These are phyloP conservation scores for Mastomys natalensis DNA, from an alignment of 2,113 vertebrate genomes.

Conservation along the genomic window DNA sequence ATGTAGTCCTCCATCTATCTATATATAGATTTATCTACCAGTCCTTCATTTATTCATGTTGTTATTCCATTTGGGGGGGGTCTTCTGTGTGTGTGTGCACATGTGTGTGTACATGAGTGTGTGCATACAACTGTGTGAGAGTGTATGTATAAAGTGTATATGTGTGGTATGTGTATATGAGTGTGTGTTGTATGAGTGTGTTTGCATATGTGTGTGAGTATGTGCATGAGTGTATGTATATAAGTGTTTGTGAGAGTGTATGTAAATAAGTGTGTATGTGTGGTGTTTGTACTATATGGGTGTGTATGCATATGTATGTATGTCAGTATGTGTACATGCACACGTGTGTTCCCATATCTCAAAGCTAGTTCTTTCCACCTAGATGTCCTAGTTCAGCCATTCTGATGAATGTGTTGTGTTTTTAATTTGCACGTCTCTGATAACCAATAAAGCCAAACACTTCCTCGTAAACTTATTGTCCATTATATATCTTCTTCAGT, in stretches of 20 bases:
- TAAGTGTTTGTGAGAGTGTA: background rate
- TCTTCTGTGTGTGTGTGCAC: background rate
- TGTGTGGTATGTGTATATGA: background rate
- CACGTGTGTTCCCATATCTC: background rate
- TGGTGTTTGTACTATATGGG: background rate
- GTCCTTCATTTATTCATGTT: background rate
- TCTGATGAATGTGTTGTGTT: background rate
- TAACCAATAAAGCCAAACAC: background rate
- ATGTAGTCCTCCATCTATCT: background rate
- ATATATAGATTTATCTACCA: background rate
- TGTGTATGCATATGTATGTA: background rate
- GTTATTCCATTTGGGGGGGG: background rate
- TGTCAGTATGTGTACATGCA: background rate
- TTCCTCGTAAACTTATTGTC: background rate
- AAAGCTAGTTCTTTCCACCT: background rate
- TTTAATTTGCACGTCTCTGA: conserved; percentile 50
- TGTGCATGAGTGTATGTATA: background rate
- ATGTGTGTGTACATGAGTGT: background rate
- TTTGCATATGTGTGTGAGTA: background rate
- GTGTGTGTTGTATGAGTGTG: background rate
- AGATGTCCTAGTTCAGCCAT: background rate
- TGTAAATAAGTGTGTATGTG: background rate
- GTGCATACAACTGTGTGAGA: background rate
- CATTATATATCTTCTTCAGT: background rate
- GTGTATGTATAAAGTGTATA: background rate